A percentile compares a stretch with the other conserved stretches of the same genome.
Conservation (phyloP, 1,140 invertebrate genomes). For the Trichogramma pretiosum region DNA sequence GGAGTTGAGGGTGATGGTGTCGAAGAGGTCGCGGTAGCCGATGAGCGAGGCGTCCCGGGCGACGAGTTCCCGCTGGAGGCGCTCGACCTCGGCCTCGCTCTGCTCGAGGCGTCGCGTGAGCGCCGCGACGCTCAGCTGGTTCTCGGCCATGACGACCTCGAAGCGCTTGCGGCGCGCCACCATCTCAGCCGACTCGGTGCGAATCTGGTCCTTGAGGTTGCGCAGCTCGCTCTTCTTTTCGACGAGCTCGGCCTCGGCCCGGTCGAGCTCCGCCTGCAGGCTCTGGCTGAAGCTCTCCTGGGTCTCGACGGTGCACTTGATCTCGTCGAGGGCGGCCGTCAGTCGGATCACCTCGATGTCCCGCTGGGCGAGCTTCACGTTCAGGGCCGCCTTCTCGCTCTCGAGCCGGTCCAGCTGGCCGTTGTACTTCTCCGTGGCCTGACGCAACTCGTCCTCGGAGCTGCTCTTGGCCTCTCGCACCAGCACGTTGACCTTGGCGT, state of each 20-base stretch:
- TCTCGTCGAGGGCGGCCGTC: slow-evolving; percentile 27
- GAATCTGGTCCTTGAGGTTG: slow-evolving; percentile 38
- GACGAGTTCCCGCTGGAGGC: slow-evolving; percentile 33
- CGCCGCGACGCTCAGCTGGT: slow-evolving; percentile 37
- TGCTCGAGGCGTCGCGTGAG: slow-evolving; percentile 31
- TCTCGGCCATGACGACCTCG: slow-evolving; percentile 38
- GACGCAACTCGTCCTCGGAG: slow-evolving; percentile 30
- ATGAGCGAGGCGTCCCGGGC: slow-evolving; percentile 24
- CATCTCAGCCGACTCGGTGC: slow-evolving; percentile 38
- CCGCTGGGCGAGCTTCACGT: slow-evolving; percentile 28
- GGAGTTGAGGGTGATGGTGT: slow-evolving; percentile 29
- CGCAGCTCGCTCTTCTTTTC: slow-evolving; percentile 37
- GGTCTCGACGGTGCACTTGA: slow-evolving; percentile 34
- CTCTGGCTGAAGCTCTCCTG: slow-evolving; percentile 42
- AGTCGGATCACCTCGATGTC: slow-evolving; percentile 32
- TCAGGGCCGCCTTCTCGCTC: slow-evolving; percentile 26
- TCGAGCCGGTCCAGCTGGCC: slow-evolving; percentile 27
- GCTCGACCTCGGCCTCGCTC: slow-evolving; percentile 36
- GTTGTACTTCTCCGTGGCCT: slow-evolving; percentile 28
- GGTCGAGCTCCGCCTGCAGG: slow-evolving; percentile 39
- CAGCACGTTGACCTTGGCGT: slow-evolving; percentile 29
- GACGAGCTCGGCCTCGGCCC: slow-evolving; percentile 34
- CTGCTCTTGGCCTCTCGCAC: slow-evolving; percentile 26
- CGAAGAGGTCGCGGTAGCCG: slow-evolving; percentile 32
- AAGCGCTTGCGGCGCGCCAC: slow-evolving; percentile 33